A percentile compares a stretch with the other conserved stretches of the same genome.
These are phyloP conservation scores for Apodemia mormo DNA, from an alignment of 2,888 invertebrate species.

Conservation along the genomic window DNA sequence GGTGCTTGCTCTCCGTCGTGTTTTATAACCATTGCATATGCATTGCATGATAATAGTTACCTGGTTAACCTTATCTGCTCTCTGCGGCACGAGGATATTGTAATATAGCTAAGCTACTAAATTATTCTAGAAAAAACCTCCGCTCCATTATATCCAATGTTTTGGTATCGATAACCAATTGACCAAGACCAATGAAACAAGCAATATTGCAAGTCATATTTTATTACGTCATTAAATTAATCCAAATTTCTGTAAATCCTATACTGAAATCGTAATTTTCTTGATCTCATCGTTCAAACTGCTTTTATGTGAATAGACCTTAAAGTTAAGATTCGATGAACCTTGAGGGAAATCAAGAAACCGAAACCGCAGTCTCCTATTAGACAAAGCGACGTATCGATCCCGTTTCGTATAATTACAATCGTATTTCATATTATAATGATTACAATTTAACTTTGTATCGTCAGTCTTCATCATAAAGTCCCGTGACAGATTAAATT, in stretches of 20 bases:
- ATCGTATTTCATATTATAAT: constrained; percentile 51
- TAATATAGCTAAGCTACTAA: no score
- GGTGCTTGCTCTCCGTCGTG: no score
- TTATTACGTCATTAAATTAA: not conserved
- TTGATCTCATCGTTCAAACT: not conserved
- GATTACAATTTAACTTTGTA: constrained; percentile 54
- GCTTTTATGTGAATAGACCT: not conserved
- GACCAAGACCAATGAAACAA: no score
- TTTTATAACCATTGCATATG: no score
- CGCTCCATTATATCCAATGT: no score
- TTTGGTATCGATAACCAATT: no score
- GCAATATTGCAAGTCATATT: no score
- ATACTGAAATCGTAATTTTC: not conserved
- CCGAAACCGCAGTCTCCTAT: constrained; percentile 25
- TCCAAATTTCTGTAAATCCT: not conserved
- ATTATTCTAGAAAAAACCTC: no score
- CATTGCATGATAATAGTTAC: no score
- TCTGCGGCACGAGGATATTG: no score
- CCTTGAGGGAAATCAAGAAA: constrained; percentile 58
- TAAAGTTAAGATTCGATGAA: constrained; percentile 33
- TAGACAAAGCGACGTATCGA: constrained; percentile 46
- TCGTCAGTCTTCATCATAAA: constrained; percentile 39
- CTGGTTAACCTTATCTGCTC: no score
- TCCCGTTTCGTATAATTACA: constrained; percentile 48
- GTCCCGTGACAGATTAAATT: no score